Percentiles rank a stretch among this genome's conserved stretches.
Evolutionary conservation across 2,797 vertebrate genomes (phyloP).

Genomic region (Hoplostethus mediterraneus): DNA sequence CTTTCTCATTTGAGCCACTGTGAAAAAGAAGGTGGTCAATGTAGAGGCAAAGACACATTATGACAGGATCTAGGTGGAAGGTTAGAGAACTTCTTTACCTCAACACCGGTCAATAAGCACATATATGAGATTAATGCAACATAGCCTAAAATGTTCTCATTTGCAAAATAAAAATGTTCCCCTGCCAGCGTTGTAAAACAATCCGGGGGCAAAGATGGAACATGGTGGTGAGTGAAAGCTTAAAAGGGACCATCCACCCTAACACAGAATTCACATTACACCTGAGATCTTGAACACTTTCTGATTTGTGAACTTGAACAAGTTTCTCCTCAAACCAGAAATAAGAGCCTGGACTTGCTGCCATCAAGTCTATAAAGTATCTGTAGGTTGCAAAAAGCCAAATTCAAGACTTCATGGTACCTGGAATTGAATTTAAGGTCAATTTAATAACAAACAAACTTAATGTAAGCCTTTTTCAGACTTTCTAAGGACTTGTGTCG

Average conservation of each 20-base stretch:
- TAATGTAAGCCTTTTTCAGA: no score
- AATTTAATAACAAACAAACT: no score
- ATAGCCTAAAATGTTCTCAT: background rate
- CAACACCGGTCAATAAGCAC: background rate
- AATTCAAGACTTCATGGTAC: no score
- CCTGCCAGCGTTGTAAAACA: background rate
- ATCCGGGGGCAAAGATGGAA: background rate
- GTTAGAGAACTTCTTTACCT: background rate
- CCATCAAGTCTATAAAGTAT: background rate
- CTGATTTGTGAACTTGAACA: background rate
- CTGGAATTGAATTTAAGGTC: no score
- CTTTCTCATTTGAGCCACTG: conserved; percentile 84
- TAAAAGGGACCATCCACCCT: background rate
- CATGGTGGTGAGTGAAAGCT: background rate
- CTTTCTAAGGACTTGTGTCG: no score
- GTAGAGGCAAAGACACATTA: background rate
- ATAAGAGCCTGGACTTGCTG: background rate
- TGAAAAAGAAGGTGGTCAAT: conserved; percentile 38
- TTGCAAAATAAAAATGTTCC: background rate
- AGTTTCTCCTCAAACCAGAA: background rate
- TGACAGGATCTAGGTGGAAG: background rate
- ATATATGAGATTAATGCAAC: no score
- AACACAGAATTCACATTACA: conserved; percentile 11
- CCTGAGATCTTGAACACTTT: background rate
- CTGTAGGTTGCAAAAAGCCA: no score